These are phyloP conservation scores for Pollenia amentaria DNA, from an alignment of 2,888 invertebrate species.

Conservation along the genomic window DNA sequence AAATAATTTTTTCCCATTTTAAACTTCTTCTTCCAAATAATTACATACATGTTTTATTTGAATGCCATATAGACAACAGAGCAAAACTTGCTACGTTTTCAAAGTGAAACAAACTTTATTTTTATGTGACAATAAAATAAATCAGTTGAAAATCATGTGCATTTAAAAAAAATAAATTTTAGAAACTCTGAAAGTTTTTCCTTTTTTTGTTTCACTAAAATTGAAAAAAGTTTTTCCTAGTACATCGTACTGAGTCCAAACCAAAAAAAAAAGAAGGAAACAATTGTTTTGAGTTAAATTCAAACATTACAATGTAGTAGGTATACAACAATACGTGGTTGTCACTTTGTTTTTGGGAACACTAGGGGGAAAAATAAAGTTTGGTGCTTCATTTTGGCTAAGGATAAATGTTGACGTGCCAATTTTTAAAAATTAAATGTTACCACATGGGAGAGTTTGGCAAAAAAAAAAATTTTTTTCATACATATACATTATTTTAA, in stretches of 20 bases:
- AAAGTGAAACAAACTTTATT: constrained; percentile 48
- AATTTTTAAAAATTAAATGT: constrained; percentile 81
- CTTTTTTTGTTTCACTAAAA: constrained; percentile 26
- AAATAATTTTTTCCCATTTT: not conserved
- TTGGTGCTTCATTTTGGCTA: constrained; percentile 62
- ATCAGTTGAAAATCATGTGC: constrained; percentile 63
- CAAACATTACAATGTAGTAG: constrained; percentile 45
- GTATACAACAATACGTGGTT: constrained; percentile 30
- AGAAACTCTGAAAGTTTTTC: constrained; percentile 29
- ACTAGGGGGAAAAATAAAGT: constrained; percentile 26
- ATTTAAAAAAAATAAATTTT: constrained; percentile 43
- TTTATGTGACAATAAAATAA: constrained; percentile 67
- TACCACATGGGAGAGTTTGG: constrained; percentile 65
- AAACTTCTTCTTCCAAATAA: constrained; percentile 59
- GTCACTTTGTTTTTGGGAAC: constrained; percentile 29
- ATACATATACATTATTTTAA: constrained; percentile 27
- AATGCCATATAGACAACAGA: constrained; percentile 29
- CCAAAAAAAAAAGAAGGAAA: constrained; percentile 39
- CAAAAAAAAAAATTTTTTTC: constrained; percentile 17
- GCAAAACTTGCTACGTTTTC: constrained; percentile 40
- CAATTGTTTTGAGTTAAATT: constrained; percentile 54
- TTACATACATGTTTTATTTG: constrained; percentile 55
- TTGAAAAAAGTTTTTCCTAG: constrained; percentile 59
- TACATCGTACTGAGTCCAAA: constrained; percentile 41
- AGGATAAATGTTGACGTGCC: constrained; percentile 80